A percentile compares a stretch with the other conserved stretches of the same genome.
These are phyloP conservation scores for Amaurobius ferox DNA, from an alignment of 2,888 invertebrate genomes.

Conservation along the genomic window DNA sequence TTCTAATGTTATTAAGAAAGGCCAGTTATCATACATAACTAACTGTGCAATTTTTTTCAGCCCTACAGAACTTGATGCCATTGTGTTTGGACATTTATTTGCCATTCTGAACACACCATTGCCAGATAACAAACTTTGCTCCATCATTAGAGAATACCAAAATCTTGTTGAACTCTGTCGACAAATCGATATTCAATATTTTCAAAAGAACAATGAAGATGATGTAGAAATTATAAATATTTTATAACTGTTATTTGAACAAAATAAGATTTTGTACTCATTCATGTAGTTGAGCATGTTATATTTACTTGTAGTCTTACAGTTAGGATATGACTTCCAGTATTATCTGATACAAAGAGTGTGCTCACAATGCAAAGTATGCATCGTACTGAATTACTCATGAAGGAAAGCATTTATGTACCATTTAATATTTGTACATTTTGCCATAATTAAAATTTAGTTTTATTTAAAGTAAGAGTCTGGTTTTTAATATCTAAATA, in stretches of 20 bases:
- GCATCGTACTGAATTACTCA: neutral
- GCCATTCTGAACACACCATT: slow-evolving; percentile 93
- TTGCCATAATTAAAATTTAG: neutral
- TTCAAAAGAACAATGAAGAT: slow-evolving; percentile 57
- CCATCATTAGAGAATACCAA: slow-evolving; percentile 86
- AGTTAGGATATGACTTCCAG: neutral
- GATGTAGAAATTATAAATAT: slow-evolving; percentile 52
- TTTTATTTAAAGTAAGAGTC: neutral
- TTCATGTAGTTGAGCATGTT: neutral
- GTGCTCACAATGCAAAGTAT: neutral
- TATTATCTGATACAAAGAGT: neutral
- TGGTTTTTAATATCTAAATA: too few species aligned
- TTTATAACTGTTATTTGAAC: neutral
- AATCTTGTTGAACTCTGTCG: slow-evolving; percentile 89
- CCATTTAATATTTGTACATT: neutral
- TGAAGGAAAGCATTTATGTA: neutral
- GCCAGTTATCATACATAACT: too few species aligned
- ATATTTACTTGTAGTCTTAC: neutral
- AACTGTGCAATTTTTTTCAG: slow-evolving; percentile 82
- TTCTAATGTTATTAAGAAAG: too few species aligned
- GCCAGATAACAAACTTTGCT: slow-evolving; percentile 88
- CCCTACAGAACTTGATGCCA: slow-evolving; percentile 95
- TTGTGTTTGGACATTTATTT: slow-evolving; percentile 98
- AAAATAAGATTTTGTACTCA: neutral
- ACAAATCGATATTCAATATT: slow-evolving; percentile 82